Conservation (phyloP, 2,797 vertebrate genomes). For the Alca torda region DNA sequence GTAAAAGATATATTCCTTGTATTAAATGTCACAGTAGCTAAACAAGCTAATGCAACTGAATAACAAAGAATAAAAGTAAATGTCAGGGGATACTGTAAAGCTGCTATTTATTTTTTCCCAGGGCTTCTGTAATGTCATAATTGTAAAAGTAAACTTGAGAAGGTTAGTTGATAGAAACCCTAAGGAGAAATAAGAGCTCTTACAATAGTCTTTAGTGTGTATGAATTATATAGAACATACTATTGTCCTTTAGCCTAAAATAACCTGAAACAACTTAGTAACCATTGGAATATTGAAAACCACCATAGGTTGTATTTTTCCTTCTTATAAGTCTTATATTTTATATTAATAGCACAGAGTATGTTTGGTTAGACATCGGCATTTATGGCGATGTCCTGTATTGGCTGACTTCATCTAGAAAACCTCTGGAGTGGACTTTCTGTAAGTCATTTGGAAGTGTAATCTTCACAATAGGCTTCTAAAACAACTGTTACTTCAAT, state of each 20-base stretch:
- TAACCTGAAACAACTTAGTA: background rate
- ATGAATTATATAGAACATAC: background rate
- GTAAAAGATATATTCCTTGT: slow-evolving; percentile 38
- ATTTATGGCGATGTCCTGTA: background rate
- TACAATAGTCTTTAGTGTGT: background rate
- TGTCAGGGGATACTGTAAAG: slow-evolving; percentile 45
- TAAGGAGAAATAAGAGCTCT: background rate
- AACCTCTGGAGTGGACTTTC: background rate
- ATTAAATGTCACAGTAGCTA: slow-evolving; percentile 69
- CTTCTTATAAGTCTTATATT: background rate
- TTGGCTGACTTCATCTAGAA: background rate
- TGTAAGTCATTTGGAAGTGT: background rate
- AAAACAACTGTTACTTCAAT: background rate
- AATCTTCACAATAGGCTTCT: background rate
- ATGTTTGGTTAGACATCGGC: background rate
- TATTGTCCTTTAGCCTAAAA: background rate
- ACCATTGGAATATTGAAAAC: background rate
- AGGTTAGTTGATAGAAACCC: slow-evolving; percentile 13
- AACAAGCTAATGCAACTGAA: slow-evolving; percentile 59
- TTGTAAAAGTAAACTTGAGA: slow-evolving; percentile 58
- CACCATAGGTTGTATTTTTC: background rate
- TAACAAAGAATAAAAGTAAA: slow-evolving; percentile 71
- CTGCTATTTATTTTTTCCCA: slow-evolving; percentile 39
- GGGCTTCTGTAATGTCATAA: slow-evolving; percentile 41
- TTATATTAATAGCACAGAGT: background rate